Conservation (phyloP, 2,797 vertebrate species). For the Brachyrhaphis roseni region DNA sequence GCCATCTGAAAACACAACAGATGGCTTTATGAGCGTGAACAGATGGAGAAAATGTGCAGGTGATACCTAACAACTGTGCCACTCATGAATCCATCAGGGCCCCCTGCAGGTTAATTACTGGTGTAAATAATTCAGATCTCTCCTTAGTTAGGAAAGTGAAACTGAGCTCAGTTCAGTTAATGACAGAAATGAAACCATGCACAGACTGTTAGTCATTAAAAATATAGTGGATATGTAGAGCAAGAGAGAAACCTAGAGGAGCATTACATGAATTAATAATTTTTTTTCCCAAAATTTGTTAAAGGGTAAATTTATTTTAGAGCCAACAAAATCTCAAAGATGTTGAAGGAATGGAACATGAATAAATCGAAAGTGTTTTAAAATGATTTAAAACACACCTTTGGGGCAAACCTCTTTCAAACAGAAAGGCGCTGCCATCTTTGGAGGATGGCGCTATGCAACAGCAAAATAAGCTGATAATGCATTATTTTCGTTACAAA, state of each 20-base stretch:
- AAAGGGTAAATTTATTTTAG: background rate
- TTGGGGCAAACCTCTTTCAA: background rate
- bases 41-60: slow-evolving; percentile 29
- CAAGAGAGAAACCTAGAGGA: background rate
- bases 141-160: slow-evolving; percentile 31
- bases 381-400: background rate
- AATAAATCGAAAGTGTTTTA: background rate
- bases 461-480: background rate
- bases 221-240: background rate
- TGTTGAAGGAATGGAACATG: background rate
- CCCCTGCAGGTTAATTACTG: slow-evolving; percentile 45
- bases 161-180: slow-evolving; percentile 36
- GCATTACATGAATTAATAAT: background rate
- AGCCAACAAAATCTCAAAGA: background rate
- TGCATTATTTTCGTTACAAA: background rate
- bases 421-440: no score
- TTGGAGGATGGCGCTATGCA: background rate
- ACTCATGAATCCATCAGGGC: slow-evolving; percentile 7
- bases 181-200: slow-evolving; percentile 23
- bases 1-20: slow-evolving; percentile 12
- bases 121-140: slow-evolving; percentile 57
- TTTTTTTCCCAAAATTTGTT: background rate
- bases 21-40: slow-evolving; percentile 10
- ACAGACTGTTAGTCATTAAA: background rate
- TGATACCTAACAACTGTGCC: slow-evolving; percentile 21